phyloP scores from a whole-genome alignment of 1,140 invertebrate genomes.

The Melanaphis sacchari region DNA sequence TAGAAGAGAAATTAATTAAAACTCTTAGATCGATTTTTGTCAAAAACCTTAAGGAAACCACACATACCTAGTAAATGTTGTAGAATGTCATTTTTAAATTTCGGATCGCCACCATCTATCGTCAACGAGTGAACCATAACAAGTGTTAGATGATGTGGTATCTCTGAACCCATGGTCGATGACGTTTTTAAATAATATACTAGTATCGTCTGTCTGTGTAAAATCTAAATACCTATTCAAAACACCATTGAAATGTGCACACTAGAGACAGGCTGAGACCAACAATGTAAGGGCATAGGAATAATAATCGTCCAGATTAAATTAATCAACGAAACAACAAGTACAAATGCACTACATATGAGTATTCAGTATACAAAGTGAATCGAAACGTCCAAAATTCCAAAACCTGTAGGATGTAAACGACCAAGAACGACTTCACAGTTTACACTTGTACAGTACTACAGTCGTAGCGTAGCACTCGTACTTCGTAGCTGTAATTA shows the following conservation, averaged over 20 bases:
- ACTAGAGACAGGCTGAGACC: neutral
- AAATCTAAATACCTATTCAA: neutral
- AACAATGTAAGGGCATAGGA: neutral
- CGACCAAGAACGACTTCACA: too few species aligned
- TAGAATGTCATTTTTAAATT: neutral
- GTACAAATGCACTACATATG: too few species aligned
- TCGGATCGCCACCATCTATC: neutral
- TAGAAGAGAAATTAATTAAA: neutral
- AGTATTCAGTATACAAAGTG: too few species aligned
- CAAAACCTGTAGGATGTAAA: too few species aligned
- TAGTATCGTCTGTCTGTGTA: neutral
- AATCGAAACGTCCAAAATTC: neutral
- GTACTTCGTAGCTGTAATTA: neutral
- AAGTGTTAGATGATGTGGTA: neutral
- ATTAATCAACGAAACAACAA: too few species aligned
- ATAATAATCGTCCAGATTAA: neutral
- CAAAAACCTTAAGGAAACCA: neutral
- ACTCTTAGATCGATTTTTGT: neutral
- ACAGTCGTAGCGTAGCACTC: too few species aligned
- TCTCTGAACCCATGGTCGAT: neutral
- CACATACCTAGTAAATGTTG: conserved; percentile 13
- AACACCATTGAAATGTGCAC: neutral
- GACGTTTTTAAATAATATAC: neutral
- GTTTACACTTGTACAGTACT: too few species aligned
- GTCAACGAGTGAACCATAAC: neutral